A percentile compares a stretch with the other conserved stretches of the same genome.
Evolutionary conservation across 2,888 invertebrate species (phyloP).

Genomic region (Platynereis dumerilii): DNA sequence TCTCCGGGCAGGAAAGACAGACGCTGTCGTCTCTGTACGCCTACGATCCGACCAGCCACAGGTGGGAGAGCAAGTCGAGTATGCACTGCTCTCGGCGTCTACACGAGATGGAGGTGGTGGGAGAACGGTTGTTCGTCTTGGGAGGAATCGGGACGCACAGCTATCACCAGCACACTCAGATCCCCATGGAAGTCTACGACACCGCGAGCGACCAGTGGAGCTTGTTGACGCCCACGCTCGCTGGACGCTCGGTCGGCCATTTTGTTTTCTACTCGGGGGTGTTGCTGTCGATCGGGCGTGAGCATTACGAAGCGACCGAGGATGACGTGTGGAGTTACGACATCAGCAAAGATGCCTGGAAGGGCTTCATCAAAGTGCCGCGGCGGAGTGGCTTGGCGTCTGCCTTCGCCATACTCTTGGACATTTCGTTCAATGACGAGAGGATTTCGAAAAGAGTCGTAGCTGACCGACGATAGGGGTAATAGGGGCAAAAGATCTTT

Average conservation of each 20-base stretch:
- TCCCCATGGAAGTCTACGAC: slow-evolving; percentile 58
- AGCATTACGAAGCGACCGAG: slow-evolving; percentile 60
- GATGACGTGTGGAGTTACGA: slow-evolving; percentile 61
- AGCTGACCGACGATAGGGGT: background rate
- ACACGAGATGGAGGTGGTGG: slow-evolving; percentile 56
- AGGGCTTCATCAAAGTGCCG: slow-evolving; percentile 54
- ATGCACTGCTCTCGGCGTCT: slow-evolving; percentile 59
- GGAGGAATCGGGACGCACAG: slow-evolving; percentile 59
- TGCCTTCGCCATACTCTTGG: slow-evolving; percentile 50
- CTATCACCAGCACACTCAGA: slow-evolving; percentile 56
- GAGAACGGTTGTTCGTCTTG: slow-evolving; percentile 52
- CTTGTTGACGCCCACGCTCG: slow-evolving; percentile 56
- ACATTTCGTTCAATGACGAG: slow-evolving; percentile 57
- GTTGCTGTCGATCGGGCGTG: slow-evolving; percentile 58
- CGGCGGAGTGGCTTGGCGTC: slow-evolving; percentile 54
- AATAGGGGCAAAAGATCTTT: no score
- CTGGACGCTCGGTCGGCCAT: slow-evolving; percentile 61
- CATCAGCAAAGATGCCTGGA: slow-evolving; percentile 52
- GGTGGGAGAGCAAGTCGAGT: slow-evolving; percentile 52
- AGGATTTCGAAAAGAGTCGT: slow-evolving; percentile 41
- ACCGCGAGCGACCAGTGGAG: slow-evolving; percentile 58
- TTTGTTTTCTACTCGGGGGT: slow-evolving; percentile 52
- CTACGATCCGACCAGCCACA: slow-evolving; percentile 47
- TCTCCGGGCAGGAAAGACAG: slow-evolving; percentile 52
- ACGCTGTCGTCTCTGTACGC: slow-evolving; percentile 53